These are phyloP conservation scores for Trichosurus vulpecula DNA, from an alignment of 2,797 vertebrate genomes.

Conservation along the genomic window DNA sequence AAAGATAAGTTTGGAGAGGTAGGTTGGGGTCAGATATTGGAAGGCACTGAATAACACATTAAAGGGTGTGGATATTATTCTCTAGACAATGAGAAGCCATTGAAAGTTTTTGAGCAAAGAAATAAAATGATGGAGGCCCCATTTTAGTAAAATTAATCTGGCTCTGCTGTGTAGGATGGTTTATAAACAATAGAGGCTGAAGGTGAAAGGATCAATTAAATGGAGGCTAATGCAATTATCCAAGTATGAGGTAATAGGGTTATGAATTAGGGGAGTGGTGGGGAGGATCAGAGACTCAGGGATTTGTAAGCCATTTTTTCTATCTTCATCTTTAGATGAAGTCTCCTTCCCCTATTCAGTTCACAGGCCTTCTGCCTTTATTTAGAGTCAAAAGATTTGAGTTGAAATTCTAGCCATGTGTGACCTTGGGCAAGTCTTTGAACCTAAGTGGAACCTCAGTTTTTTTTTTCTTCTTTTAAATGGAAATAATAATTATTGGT, in stretches of 20 bases:
- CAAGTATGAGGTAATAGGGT: neutral
- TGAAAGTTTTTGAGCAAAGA: neutral
- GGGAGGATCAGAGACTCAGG: neutral
- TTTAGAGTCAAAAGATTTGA: neutral
- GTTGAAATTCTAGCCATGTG: neutral
- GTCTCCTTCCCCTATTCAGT: neutral
- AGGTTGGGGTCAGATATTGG: neutral
- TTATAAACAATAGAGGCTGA: neutral
- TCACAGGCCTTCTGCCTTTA: neutral
- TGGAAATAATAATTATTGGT: neutral
- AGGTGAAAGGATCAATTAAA: neutral
- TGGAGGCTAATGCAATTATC: neutral
- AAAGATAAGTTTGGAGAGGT: neutral
- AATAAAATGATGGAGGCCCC: neutral
- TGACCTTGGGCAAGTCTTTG: neutral
- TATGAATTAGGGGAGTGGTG: neutral
- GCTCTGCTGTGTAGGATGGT: neutral
- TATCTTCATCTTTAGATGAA: neutral
- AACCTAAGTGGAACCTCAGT: neutral
- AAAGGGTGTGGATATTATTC: slow-evolving; percentile 36
- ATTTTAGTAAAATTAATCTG: neutral
- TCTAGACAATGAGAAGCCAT: neutral
- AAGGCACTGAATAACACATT: neutral
- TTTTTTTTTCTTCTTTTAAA: neutral
- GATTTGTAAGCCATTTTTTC: neutral